Evolutionary conservation across 1,140 invertebrate species (phyloP).

Genomic region (Procambarus virginalis): DNA sequence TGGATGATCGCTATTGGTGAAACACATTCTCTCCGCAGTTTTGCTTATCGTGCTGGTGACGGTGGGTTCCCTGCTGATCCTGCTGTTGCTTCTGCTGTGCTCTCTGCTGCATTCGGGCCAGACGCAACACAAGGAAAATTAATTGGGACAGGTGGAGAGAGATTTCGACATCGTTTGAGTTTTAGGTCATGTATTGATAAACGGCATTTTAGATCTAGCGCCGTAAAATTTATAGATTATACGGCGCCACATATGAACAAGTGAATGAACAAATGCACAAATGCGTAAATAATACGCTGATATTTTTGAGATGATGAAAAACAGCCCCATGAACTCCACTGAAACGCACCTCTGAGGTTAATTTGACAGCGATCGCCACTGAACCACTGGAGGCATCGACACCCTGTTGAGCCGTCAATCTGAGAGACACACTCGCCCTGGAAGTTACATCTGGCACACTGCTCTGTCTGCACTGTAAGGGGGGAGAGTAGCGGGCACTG

Average conservation of each 20-base stretch:
- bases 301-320: no score
- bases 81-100: constrained; percentile 65
- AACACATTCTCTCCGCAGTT: constrained; percentile 31
- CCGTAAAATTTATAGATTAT: no score
- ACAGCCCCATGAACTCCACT: no score
- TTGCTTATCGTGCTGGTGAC: constrained; percentile 66
- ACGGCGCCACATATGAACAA: no score
- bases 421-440: constrained; percentile 67
- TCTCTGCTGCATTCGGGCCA: constrained; percentile 64
- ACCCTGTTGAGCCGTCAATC: constrained; percentile 51
- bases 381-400: constrained; percentile 70
- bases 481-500: not conserved
- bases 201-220: no score
- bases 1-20: no score
- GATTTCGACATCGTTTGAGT: no score
- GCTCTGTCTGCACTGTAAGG: constrained; percentile 59
- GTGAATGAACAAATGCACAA: no score
- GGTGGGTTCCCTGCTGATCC: constrained; percentile 58
- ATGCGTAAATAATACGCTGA: no score
- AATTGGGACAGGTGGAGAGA: constrained; percentile 24
- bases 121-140: constrained; percentile 31
- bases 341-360: constrained; percentile 67
- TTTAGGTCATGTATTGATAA: no score
- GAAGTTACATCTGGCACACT: constrained; percentile 70
- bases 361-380: constrained; percentile 69